Percentiles rank a stretch among this genome's conserved stretches.
Evolutionary conservation across 2,888 invertebrate genomes (phyloP).

Genomic region (Habrosyne pyritoides): DNA sequence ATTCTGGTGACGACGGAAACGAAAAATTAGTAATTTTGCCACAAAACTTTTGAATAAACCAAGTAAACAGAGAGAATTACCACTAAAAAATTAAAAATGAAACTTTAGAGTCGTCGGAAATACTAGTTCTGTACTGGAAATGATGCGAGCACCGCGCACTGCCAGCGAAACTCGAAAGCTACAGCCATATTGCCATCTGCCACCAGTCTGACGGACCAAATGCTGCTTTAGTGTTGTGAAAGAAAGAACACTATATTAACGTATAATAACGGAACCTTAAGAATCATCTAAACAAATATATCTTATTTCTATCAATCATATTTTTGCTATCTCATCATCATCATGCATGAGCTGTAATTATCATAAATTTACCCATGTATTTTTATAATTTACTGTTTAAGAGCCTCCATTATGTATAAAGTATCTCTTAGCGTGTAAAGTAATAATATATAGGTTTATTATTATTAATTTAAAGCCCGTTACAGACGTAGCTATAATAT

Average conservation of each 20-base stretch:
- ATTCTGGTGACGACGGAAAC: constrained; percentile 81
- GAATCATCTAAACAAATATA: too few species aligned
- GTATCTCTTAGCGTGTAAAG: too few species aligned
- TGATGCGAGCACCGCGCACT: constrained; percentile 78
- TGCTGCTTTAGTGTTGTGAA: constrained; percentile 37
- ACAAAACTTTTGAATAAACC: constrained; percentile 63
- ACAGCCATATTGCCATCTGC: constrained; percentile 81
- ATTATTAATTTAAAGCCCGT: too few species aligned
- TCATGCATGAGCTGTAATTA: too few species aligned
- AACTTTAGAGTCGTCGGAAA: constrained; percentile 76
- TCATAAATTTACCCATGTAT: too few species aligned
- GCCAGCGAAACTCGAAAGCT: constrained; percentile 79
- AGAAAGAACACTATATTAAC: not conserved
- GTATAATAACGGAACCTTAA: not conserved
- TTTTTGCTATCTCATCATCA: too few species aligned
- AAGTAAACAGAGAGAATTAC: constrained; percentile 67
- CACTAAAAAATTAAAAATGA: constrained; percentile 76
- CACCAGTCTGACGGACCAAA: constrained; percentile 43
- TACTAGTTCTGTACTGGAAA: constrained; percentile 72
- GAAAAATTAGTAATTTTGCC: constrained; percentile 68
- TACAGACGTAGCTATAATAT: too few species aligned
- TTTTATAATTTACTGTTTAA: too few species aligned
- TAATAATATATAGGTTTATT: too few species aligned
- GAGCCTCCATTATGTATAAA: too few species aligned
- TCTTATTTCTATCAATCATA: too few species aligned